Evolutionary conservation across 1,140 invertebrate species (phyloP), one percentile per base, ranked within the genome.

Genomic region (Drosophila nigromelanica): DNA sequence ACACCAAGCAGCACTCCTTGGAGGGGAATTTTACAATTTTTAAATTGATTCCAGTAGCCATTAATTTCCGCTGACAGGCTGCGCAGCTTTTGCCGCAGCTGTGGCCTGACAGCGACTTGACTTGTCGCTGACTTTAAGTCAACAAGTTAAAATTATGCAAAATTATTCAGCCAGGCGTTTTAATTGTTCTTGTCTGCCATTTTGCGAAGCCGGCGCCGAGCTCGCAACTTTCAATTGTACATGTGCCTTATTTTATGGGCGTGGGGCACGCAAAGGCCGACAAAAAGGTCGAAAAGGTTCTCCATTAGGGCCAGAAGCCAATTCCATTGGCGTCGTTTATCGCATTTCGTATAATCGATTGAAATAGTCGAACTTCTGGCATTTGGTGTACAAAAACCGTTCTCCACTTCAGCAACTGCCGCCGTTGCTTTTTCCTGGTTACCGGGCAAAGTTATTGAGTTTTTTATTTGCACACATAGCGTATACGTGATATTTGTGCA

Each of bases 121-220:
- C 47, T 77, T 21, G 58, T 40, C 30, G 21, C 63, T 45, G 43
- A 33, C 40, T 54, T 18, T 7, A 48, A 40, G 47, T 67, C 75
- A 82, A 78, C 79, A 81, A 82, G 79, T 81, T 68, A 2, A 61
- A 69, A 66, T 81, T 82, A 81, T 82, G 70, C 45, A 74, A 73
- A 80, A 51, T 63, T 76, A 76, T 76, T 50, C 74, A 51, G 45
- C 12, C 54, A 33, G 48, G 40, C 42, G 59, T 15, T 66, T 43
- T 78, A 78, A 69, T 82, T 78, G 62, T 69, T 73, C 79, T 63
- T 82, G 79, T 73, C 74, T 69, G 45, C 33, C 30, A 52, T 10
- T 50, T 14, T 8, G 4, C 21, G 18, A 27, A 7, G 45, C 18
- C 60, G 64, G 30, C 64, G 54, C 40, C 59, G 39, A 42, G 45